These are phyloP conservation scores for Champsocephalus esox DNA, from an alignment of 2,797 vertebrate genomes.

Conservation along the genomic window DNA sequence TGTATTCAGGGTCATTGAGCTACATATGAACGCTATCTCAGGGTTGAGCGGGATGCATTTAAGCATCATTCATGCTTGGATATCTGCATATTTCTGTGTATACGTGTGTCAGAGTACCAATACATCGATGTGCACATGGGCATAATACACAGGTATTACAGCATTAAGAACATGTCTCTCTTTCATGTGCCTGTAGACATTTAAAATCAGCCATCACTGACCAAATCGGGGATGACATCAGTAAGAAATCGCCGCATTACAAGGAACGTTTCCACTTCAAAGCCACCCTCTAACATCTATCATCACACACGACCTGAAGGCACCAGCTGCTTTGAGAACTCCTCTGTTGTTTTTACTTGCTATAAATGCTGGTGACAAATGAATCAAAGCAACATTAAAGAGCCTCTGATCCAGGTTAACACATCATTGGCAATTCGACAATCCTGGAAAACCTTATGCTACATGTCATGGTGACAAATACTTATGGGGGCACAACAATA, in stretches of 20 bases:
- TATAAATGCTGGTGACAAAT: conserved; percentile 15
- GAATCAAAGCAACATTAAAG: not conserved
- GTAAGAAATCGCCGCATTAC: conserved; percentile 37
- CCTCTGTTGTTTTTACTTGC: conserved; percentile 10
- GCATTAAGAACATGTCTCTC: conserved; percentile 8
- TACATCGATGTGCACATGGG: not conserved
- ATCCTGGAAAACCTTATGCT: not conserved
- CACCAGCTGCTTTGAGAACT: conserved; percentile 28
- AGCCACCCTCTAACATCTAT: conserved; percentile 40
- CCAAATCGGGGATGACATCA: conserved; percentile 38
- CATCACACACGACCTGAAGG: conserved; percentile 43
- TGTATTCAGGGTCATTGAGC: conserved; percentile 19
- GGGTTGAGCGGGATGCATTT: conserved; percentile 1
- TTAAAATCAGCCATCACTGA: conserved; percentile 51
- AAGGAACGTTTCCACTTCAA: conserved; percentile 55
- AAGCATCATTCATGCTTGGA: not conserved
- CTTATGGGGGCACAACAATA: not conserved
- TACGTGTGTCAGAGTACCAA: not conserved
- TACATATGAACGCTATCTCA: conserved; percentile 20
- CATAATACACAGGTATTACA: not conserved
- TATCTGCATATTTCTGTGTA: not conserved
- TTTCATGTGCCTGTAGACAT: conserved; percentile 19
- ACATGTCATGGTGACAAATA: not conserved
- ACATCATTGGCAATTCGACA: too few relatives aligned
- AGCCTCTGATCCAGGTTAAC: not conserved